phyloP scores from a whole-genome alignment of 2,888 invertebrate species.

The Drosophila atroscutellata region DNA sequence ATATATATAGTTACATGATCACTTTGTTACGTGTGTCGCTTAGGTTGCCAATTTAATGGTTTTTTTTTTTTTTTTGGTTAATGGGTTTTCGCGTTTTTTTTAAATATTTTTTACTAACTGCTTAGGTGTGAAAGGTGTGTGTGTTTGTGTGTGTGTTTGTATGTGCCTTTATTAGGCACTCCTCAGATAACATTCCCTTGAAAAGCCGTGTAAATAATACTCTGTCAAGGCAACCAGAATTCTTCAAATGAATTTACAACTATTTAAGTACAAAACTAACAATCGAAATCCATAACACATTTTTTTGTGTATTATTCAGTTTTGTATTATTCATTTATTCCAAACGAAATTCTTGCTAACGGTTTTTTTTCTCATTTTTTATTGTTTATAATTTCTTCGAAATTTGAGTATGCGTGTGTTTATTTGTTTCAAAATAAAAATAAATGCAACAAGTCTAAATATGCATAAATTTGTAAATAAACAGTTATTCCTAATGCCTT shows the following conservation, averaged over 20 bases:
- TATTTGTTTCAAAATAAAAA: neutral
- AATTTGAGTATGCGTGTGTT: neutral
- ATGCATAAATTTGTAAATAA: neutral
- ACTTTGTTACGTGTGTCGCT: slow-evolving; percentile 30
- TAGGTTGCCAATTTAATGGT: neutral
- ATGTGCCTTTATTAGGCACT: neutral
- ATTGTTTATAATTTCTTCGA: neutral
- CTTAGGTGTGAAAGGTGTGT: slow-evolving; percentile 11
- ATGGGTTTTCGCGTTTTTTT: slow-evolving; percentile 6
- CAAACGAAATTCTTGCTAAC: neutral
- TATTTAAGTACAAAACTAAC: neutral
- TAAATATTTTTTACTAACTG: slow-evolving; percentile 33
- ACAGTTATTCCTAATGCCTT: neutral
- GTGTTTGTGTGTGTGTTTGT: neutral
- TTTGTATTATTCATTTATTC: neutral
- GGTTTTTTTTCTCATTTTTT: neutral
- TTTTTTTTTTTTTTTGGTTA: neutral
- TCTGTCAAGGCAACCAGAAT: neutral
- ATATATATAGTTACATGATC: slow-evolving; percentile 18
- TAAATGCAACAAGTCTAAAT: neutral
- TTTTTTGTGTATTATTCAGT: neutral
- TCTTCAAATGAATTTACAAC: neutral
- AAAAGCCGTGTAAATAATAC: neutral
- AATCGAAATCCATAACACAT: neutral
- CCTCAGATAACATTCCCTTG: neutral